Evolutionary conservation across 2,113 vertebrate species (phyloP), one percentile per base, ranked within the genome.

Genomic region (Pyrgilauda ruficollis): DNA sequence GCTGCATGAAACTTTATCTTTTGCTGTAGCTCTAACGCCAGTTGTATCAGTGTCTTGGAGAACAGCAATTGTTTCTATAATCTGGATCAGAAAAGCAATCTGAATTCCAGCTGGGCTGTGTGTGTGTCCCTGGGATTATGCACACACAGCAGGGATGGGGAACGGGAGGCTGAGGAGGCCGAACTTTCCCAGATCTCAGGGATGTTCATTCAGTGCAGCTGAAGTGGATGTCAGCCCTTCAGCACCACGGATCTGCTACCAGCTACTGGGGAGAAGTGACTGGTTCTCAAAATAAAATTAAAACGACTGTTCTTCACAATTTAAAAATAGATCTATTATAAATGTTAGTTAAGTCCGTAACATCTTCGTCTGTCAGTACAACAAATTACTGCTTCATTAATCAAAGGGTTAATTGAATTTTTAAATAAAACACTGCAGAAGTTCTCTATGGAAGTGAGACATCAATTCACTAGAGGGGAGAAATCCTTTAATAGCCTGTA

Each of bases 401-500:
- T 80, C 53, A 75, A 91, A 96, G 67, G 82, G 91, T 97, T 97
- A 94, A 94, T 75, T 90, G 88, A 88, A 93, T 96, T 91, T 93
- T 91, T 66, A 82, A 94, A 89, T 97, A 96, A 96, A 94, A 72
- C 50, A 61, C 33, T 94, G 52, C 82, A 78, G 84, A 80, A 73
- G 84, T 96, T 97, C 92, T 95, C 14, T 94, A 41, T 74, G 93
- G 80, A 75, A 93, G 47, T 47, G 52, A 79, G 68, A 92, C 85
- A 89, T 93, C 81, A 97, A 80, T 96, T 94, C 1, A 3, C 90
- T 73, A 90, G 56, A 84, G n/a, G 46, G 75, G 53, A 96, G 67
- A 94, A 97, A 93, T 94, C 93, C 92, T 96, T 95, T 97, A 97
- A 95, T 78, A 96, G 78, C 87, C 91, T 93, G 62, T 94, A 95